Percentiles rank a stretch among this genome's conserved stretches.
These are phyloP conservation scores for Mactromeris polynyma DNA, from an alignment of 2,888 invertebrate species.

Conservation along the genomic window DNA sequence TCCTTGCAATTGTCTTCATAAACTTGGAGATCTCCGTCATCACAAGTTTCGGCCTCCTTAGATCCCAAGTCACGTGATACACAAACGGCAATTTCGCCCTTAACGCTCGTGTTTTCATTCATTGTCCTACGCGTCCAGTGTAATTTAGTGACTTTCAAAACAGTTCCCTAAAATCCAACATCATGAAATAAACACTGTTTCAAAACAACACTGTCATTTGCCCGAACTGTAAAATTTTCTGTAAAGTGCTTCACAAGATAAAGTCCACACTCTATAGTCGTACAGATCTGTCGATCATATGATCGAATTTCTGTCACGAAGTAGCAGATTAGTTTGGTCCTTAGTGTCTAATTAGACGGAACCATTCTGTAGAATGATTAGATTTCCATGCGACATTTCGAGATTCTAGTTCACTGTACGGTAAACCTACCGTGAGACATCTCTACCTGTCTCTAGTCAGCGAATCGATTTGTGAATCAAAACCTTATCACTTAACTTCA, in stretches of 20 bases:
- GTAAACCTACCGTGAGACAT: background rate
- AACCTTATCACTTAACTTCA: background rate
- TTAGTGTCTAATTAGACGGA: background rate
- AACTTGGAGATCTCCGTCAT: background rate
- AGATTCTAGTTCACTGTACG: background rate
- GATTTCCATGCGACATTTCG: background rate
- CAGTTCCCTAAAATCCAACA: background rate
- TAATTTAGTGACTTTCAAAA: background rate
- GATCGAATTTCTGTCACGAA: slow-evolving; percentile 17
- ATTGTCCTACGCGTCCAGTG: background rate
- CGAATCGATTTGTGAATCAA: background rate
- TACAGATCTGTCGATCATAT: background rate
- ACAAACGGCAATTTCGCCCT: background rate
- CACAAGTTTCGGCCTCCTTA: background rate
- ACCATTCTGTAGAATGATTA: background rate
- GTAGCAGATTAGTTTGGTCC: slow-evolving; percentile 9
- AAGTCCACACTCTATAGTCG: background rate
- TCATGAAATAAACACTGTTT: background rate
- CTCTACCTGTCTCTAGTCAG: background rate
- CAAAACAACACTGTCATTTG: background rate
- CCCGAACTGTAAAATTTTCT: background rate
- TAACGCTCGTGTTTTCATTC: background rate
- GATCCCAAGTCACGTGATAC: background rate
- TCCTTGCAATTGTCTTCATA: background rate
- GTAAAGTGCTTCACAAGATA: background rate